phyloP scores from a whole-genome alignment of 2,113 vertebrate genomes.

The human (Homo sapiens) region GRCh38 chr6:97182001-97182500 shows the following conservation, averaged over 20 bases:
- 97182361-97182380: background rate
- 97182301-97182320: background rate
- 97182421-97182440: background rate
- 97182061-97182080: constrained; percentile 61
- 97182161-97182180: constrained; percentile 8
- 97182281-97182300: background rate
- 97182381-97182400: background rate
- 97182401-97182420: background rate
- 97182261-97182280: background rate
- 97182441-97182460: background rate
- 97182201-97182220: constrained; percentile 27
- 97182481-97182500: background rate
- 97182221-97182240: constrained; percentile 14
- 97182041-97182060: constrained; percentile 94
- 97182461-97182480: background rate
- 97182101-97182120: too few relatives aligned
- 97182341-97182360: background rate
- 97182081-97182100: background rate
- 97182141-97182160: background rate
- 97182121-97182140: background rate
- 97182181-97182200: constrained; percentile 38
- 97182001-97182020: constrained; percentile 94
- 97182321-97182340: background rate
- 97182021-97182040: constrained; percentile 92
- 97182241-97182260: background rate